Evolutionary conservation across 2,888 invertebrate species (phyloP).

Genomic region (Melieria omissa): DNA sequence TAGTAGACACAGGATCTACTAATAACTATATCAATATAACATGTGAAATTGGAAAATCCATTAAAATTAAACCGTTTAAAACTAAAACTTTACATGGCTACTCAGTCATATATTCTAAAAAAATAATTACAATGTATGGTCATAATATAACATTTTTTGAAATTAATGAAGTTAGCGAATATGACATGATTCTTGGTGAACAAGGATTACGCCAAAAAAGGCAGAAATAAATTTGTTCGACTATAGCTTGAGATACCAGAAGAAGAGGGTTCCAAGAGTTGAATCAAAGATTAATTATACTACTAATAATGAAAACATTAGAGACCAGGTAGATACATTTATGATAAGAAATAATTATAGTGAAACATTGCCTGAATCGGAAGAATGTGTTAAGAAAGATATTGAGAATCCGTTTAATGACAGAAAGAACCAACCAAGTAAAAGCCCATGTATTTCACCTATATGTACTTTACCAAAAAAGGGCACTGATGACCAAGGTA

Average conservation of each 20-base stretch:
- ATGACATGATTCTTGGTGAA: conserved; percentile 2
- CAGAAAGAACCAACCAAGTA: conserved; percentile 8
- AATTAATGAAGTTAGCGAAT: background rate
- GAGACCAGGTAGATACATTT: background rate
- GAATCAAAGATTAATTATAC: background rate
- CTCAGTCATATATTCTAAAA: too few species aligned
- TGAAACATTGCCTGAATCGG: background rate
- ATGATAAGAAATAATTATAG: background rate
- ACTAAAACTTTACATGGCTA: too few species aligned
- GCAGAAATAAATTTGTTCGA: background rate
- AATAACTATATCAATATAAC: conserved; percentile 20
- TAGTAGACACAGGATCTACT: too few species aligned
- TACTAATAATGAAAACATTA: background rate
- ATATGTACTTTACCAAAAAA: conserved; percentile 34
- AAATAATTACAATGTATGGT: background rate
- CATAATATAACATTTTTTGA: background rate
- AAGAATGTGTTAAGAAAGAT: conserved; percentile 29
- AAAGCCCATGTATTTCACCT: conserved; percentile 27
- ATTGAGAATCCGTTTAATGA: conserved; percentile 27
- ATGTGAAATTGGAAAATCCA: too few species aligned
- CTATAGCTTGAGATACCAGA: background rate
- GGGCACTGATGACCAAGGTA: conserved; percentile 17
- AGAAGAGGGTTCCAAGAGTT: background rate
- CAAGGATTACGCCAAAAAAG: background rate
- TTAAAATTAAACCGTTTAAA: too few species aligned